Conservation (phyloP, 1,140 invertebrate species). For the Drosophila sechellia region DNA sequence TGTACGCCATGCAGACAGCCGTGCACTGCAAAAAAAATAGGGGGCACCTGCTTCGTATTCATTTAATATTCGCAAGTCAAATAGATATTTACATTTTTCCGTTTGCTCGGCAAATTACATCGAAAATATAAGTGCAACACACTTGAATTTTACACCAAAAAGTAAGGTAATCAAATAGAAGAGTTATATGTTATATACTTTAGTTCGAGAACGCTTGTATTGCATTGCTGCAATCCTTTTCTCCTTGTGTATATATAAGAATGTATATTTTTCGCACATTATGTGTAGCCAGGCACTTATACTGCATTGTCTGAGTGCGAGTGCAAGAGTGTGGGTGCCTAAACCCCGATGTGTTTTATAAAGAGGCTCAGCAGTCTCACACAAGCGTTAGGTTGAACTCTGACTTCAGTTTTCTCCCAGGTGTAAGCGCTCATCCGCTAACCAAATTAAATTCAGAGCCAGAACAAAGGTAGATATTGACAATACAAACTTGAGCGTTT, state of each 20-base stretch:
- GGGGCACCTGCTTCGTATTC: background rate
- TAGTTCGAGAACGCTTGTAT: too few relatives aligned
- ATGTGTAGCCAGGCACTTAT: conserved; percentile 57
- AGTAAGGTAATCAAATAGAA: too few relatives aligned
- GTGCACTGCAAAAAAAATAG: background rate
- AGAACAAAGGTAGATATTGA: background rate
- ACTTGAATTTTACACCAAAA: too few relatives aligned
- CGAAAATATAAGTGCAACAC: too few relatives aligned
- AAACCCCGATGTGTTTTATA: background rate
- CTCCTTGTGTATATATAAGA: background rate
- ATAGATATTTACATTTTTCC: conserved; percentile 7
- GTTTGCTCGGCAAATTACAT: too few relatives aligned
- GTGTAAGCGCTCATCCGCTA: background rate
- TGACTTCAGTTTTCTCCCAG: background rate
- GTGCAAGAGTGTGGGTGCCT: background rate
- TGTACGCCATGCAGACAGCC: conserved; percentile 10
- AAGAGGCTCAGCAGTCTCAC: conserved; percentile 9
- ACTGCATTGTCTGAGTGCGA: conserved; percentile 43
- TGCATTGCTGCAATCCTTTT: too few relatives aligned
- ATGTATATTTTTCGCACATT: conserved; percentile 39
- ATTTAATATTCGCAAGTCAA: conserved; percentile 3
- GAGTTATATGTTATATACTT: too few relatives aligned
- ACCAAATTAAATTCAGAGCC: conserved; percentile 7
- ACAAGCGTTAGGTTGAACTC: conserved; percentile 5
- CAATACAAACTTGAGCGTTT: background rate